Percentiles rank a stretch among this genome's conserved stretches.
Evolutionary conservation across 2,888 invertebrate genomes (phyloP).

Genomic region (Prenolepis imparis): DNA sequence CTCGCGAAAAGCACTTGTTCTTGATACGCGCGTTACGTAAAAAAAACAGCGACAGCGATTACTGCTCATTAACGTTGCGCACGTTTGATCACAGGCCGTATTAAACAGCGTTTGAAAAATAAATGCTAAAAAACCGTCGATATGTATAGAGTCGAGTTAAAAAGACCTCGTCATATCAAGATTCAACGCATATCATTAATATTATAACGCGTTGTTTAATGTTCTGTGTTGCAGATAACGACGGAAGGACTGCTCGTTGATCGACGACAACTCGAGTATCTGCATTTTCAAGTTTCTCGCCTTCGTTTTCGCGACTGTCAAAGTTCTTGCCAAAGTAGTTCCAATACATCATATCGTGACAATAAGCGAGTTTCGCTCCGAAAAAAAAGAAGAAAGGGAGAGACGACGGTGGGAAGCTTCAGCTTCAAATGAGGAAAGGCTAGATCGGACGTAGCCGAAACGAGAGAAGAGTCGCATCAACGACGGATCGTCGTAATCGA

Average conservation of each 20-base stretch:
- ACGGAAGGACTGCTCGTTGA: background rate
- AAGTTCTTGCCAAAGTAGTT: background rate
- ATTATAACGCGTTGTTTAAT: background rate
- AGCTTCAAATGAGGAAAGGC: background rate
- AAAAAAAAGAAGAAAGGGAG: slow-evolving; percentile 37
- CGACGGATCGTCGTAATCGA: slow-evolving; percentile 33
- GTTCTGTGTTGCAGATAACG: slow-evolving; percentile 41
- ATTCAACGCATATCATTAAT: background rate
- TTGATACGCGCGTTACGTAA: slow-evolving; percentile 17
- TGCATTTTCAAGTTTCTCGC: slow-evolving; percentile 6
- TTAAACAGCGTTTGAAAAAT: slow-evolving; percentile 40
- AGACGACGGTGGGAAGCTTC: slow-evolving; percentile 37
- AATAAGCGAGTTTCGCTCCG: slow-evolving; percentile 23
- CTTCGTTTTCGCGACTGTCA: background rate
- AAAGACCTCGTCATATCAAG: background rate
- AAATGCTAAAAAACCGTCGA: slow-evolving; percentile 22
- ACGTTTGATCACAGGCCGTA: slow-evolving; percentile 6
- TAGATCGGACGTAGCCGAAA: slow-evolving; percentile 26
- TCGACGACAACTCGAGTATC: background rate
- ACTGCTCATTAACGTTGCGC: slow-evolving; percentile 28
- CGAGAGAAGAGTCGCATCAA: slow-evolving; percentile 30
- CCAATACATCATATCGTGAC: slow-evolving; percentile 18
- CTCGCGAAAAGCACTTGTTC: background rate
- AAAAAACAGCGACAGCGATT: slow-evolving; percentile 14
- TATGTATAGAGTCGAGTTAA: background rate